A percentile compares a stretch with the other conserved stretches of the same genome.
phyloP scores from a whole-genome alignment of 1,140 invertebrate genomes.

The Sarcophaga bullata region DNA sequence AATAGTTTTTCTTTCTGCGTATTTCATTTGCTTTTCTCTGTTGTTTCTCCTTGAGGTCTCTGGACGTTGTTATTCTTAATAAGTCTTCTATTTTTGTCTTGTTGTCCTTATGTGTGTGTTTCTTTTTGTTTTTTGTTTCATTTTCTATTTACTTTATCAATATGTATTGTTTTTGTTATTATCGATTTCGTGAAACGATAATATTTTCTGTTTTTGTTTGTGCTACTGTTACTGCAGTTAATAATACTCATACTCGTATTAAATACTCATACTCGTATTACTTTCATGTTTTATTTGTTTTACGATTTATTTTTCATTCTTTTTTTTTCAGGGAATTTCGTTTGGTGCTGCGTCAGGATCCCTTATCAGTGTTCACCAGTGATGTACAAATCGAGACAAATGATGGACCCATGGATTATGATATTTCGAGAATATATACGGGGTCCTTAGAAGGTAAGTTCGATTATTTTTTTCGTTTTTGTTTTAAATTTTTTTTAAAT shows the following conservation, averaged over 20 bases:
- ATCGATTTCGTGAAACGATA: constrained; percentile 5
- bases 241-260: background rate
- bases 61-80: no score
- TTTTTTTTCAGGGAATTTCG: constrained; percentile 78
- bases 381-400: constrained; percentile 84
- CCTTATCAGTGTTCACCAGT: constrained; percentile 77
- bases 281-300: constrained; percentile 14
- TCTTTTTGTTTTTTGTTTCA: background rate
- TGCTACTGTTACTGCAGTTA: background rate
- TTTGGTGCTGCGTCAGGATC: constrained; percentile 77
- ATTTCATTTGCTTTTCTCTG: no score
- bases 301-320: background rate
- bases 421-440: constrained; percentile 78
- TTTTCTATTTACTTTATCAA: constrained; percentile 28
- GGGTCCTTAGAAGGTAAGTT: constrained; percentile 81
- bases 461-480: background rate
- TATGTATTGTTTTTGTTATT: constrained; percentile 23
- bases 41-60: no score
- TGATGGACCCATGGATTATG: constrained; percentile 76
- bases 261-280: background rate
- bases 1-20: no score
- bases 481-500: background rate
- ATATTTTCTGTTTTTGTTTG: background rate
- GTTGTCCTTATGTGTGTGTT: background rate
- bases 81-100: no score